These are phyloP conservation scores for Pheosia tremula DNA, from an alignment of 2,888 invertebrate genomes.

Conservation along the genomic window DNA sequence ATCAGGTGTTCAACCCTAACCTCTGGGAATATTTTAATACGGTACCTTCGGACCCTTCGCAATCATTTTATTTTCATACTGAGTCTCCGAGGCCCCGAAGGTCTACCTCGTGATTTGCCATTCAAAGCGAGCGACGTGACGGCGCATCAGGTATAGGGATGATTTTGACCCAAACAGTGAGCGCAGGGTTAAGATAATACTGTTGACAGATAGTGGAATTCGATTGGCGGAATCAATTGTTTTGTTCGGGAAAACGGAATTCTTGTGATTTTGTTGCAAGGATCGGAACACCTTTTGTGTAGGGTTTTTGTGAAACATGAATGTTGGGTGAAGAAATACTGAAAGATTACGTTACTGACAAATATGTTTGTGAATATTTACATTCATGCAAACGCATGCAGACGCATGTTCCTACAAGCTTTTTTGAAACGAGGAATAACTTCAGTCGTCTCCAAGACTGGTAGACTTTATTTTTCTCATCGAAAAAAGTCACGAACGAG, in stretches of 20 bases:
- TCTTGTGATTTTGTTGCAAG: conserved; percentile 12
- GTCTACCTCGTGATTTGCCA: conserved; percentile 82
- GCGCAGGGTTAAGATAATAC: conserved; percentile 71
- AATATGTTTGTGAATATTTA: no score
- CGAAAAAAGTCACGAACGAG: no score
- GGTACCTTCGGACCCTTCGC: conserved; percentile 69
- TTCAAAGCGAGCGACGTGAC: conserved; percentile 77
- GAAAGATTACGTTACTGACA: no score
- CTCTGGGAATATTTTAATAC: conserved; percentile 81
- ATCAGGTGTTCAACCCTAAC: conserved; percentile 71
- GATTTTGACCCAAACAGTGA: conserved; percentile 50
- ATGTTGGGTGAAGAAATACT: not conserved
- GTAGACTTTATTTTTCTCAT: no score
- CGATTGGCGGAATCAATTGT: conserved; percentile 64
- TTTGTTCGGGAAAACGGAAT: conserved; percentile 10
- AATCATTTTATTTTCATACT: conserved; percentile 83
- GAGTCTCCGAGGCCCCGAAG: conserved; percentile 76
- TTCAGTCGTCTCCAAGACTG: no score
- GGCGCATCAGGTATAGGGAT: conserved; percentile 69
- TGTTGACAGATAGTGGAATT: conserved; percentile 72
- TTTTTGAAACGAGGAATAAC: no score
- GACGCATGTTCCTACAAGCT: no score
- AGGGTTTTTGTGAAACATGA: not conserved
- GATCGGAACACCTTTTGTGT: conserved; percentile 4
- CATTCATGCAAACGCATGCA: no score